Base-by-base conservation (phyloP, 1,140 invertebrate species). In the Solenopsis invicta region DNA sequence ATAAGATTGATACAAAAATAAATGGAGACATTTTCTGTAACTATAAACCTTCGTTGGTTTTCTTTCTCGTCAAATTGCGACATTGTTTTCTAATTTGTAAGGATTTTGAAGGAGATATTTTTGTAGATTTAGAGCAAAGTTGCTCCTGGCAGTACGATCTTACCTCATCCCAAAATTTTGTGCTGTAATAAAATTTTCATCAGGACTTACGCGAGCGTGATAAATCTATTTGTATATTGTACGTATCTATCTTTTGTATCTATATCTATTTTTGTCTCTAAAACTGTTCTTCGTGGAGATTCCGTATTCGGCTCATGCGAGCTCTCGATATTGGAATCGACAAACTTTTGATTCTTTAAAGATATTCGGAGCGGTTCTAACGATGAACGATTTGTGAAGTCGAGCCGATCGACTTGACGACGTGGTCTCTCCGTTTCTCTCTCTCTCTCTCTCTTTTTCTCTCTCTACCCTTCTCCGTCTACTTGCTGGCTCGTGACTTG, bases 381-480 rank as follows among this genome's bases (percentile, higher is more conserved):
- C 24, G 56, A 85, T 34, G 24, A 24, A 21, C 54, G 72, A 88
- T 77, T 54, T 29, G 75, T 66, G 52, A 62, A 50, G 6, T 64
- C 21, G 10, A 72, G 21, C 54, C 41, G 77, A 78, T 89, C 74
- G 54, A 41, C 34, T 37, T n/a, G 0, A 29, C 45, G 24, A 56
- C 45, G 29, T 56, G 18, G 10, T n/a, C 62, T 72, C 66, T 45
- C 29, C 48, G 48, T 12, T 86, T 24, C 34, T 21, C 41, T 54
- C 21, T 37, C 16, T 67, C 34, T 48, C 29, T 52, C 12, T 86
- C 29, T 66, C 80, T 84, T 62, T 80, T 67, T 77, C 45, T 66
- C 12, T 61, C 48, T 62, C 41, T 8, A 29, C 29, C 29, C 29
- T 18, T 54, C 45, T 72, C 45, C 48, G 2, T 72, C 24, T 21